Conservation (phyloP, 2,113 vertebrate genomes). For the Scatophagus argus region DNA sequence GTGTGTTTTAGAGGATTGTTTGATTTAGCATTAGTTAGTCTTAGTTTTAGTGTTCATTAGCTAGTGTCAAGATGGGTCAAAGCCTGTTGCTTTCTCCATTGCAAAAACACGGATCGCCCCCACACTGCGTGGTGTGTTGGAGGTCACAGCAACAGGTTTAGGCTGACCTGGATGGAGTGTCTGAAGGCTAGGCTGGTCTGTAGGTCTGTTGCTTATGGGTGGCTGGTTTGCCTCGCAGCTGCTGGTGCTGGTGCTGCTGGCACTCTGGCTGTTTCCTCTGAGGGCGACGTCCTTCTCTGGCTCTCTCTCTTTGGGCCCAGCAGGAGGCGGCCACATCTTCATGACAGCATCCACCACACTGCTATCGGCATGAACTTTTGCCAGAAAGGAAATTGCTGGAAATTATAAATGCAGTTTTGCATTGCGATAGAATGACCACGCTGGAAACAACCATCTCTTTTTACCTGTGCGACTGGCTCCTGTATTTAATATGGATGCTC, state of each 20-base stretch:
- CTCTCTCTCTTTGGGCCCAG: conserved; percentile 66
- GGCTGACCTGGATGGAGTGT: conserved; percentile 26
- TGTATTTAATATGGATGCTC: conserved; percentile 66
- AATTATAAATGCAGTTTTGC: not conserved
- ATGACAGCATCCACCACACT: conserved; percentile 73
- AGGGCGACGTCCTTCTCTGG: conserved; percentile 25
- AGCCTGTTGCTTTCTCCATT: too few relatives aligned
- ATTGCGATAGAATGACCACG: not conserved
- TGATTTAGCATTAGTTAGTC: too few relatives aligned
- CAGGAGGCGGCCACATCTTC: conserved; percentile 86
- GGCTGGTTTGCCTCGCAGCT: conserved; percentile 27
- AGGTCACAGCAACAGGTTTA: not conserved
- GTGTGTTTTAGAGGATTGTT: too few relatives aligned
- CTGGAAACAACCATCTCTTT: not conserved
- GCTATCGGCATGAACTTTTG: conserved; percentile 49
- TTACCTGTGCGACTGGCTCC: conserved; percentile 68
- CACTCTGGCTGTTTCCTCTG: not conserved
- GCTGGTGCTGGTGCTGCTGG: conserved; percentile 5
- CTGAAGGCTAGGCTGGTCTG: conserved; percentile 13
- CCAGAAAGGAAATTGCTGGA: not conserved
- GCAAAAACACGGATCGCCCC: too few relatives aligned
- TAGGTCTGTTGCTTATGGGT: conserved; percentile 23
- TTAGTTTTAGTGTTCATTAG: too few relatives aligned
- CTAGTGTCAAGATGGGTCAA: too few relatives aligned
- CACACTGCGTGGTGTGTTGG: not conserved